Base-by-base conservation (phyloP, 1,140 invertebrate genomes). In the Paramacrobiotus metropolitanus region DNA sequence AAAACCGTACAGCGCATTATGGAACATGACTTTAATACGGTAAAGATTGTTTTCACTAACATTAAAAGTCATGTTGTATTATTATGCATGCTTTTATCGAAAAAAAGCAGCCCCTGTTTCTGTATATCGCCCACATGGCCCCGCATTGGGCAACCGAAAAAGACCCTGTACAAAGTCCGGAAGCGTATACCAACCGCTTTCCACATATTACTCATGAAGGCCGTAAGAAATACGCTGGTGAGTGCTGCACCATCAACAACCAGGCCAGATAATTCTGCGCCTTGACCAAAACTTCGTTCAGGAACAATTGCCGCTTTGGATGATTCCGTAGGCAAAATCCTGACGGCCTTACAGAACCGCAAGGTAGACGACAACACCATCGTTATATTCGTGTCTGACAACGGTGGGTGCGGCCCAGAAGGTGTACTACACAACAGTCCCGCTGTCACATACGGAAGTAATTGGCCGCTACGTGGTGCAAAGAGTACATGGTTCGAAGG, bases 391-490 rank as follows among this genome's bases (percentile, higher is more conserved):
- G 82, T 80, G 1, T 83, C 83, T 0, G 88, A 92, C 70, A 92
- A 92, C 71, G 88, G 88, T 2, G 87, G 86, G 0, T 79, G 87
- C 0, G 84, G 87, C 0, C 72, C 70, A 62, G 74, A 29, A 71
- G 1, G 84, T 84, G 91, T 88, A 69, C 62, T 68, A 70, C 63
- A 64, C 59, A 93, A 92, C 73, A 81, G 82, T 21, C 88, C 86
- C 0, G 90, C 48, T 4, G 9, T 40, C 34, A 40, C 34, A 40
- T 55, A 20, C 24, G 48, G 15, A 9, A 65, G 66, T 1, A 94
- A 94, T 75, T 93, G 81, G 77, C 89, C 89, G 3, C 70, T 93
- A 1, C 78, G 83, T 72, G 87, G 87, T 34, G 85, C 87, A 61
- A 74, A 74, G 61, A 64, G 63, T 3, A 69, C 68, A 2, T 44